These are phyloP conservation scores for Eubucco bourcierii DNA, from an alignment of 2,113 vertebrate genomes.

Conservation along the genomic window DNA sequence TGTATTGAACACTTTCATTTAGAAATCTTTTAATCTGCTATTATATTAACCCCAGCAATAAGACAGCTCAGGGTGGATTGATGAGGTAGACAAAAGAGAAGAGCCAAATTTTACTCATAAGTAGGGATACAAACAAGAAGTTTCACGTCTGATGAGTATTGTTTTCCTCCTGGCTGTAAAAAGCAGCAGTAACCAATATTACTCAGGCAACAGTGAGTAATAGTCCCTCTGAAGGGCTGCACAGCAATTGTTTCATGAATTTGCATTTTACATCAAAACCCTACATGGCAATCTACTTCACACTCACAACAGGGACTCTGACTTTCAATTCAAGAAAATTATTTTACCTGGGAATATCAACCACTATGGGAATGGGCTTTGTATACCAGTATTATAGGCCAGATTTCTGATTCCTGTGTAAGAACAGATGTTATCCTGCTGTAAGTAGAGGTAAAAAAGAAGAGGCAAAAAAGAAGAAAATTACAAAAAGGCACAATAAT, in stretches of 20 bases:
- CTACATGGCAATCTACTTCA: not conserved
- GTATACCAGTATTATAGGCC: not conserved
- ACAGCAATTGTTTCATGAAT: not conserved
- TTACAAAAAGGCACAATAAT: conserved; percentile 6
- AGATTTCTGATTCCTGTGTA: not conserved
- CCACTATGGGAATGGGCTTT: not conserved
- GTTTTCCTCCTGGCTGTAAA: not conserved
- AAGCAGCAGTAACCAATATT: not conserved
- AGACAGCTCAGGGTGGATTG: not conserved
- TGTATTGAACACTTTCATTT: not conserved
- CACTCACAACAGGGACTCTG: not conserved
- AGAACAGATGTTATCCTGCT: not conserved
- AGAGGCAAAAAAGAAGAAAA: not conserved
- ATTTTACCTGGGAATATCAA: not conserved
- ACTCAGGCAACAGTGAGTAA: not conserved
- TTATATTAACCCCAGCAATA: not conserved
- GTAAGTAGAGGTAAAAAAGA: conserved; percentile 1
- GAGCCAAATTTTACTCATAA: not conserved
- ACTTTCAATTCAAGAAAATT: not conserved
- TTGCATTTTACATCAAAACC: conserved; percentile 3
- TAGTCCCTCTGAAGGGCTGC: not conserved
- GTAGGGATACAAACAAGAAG: not conserved
- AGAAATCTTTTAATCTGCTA: not conserved
- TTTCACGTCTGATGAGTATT: not conserved
- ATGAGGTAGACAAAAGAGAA: not conserved